Percentiles rank a stretch among this genome's conserved stretches.
Evolutionary conservation across 2,797 vertebrate genomes (phyloP).

Genomic region (Cossypha niveicapilla): DNA sequence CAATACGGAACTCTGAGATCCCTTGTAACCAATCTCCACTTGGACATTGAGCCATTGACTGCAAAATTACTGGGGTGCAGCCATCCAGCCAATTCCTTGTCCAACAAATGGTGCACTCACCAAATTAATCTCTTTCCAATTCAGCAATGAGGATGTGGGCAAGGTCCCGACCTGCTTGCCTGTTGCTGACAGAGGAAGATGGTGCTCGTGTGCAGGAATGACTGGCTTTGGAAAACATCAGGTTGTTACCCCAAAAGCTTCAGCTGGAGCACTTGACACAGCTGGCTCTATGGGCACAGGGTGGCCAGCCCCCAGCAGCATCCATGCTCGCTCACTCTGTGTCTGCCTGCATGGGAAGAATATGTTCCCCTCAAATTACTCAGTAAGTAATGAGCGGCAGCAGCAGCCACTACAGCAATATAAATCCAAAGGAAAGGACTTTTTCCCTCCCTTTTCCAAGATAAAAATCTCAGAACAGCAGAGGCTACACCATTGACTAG

Average conservation of each 20-base stretch:
- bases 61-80: neutral
- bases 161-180: neutral
- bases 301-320: neutral
- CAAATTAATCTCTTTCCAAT: neutral
- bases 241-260: neutral
- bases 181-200: neutral
- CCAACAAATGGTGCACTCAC: accelerated
- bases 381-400: neutral
- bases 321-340: neutral
- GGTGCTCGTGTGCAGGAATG: neutral
- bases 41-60: neutral
- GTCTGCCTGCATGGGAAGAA: neutral
- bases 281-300: accelerated
- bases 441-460: neutral
- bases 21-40: neutral
- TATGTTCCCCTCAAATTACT: neutral
- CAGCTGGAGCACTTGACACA: neutral
- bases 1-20: accelerated
- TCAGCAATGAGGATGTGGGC: neutral
- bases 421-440: neutral
- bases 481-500: neutral
- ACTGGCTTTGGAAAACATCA: neutral
- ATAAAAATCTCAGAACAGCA: slow-evolving; percentile 24
- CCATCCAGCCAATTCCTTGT: neutral
- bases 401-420: neutral